Base-by-base conservation (phyloP, 1,140 invertebrate genomes). In the Papilio machaon region DNA sequence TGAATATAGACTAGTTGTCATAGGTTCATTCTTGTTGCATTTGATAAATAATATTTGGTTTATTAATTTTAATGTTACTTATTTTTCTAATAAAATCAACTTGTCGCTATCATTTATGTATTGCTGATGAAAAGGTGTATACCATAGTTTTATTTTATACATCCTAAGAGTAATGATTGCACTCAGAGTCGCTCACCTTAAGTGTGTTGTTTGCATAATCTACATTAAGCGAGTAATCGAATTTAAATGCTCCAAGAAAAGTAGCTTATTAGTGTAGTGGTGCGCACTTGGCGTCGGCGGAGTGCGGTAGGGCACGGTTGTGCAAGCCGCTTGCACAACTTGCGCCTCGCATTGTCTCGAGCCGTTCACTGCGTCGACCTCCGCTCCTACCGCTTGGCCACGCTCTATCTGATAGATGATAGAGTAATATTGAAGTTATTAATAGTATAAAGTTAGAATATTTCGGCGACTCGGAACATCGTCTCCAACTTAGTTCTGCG, bases 351-450 rank as follows among this genome's bases (percentile, higher is more conserved):
- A 94, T 94, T 94, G 93, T 94, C 93, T 93, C 91, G 86, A 87
- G 90, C 93, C 93, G 91, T 89, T 94, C 93, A 94, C 93, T 88
- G 86, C 88, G 87, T 87, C 89, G 92, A 92, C 92, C 92, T 94
- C 91, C 89, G 91, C 78, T 80, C 80, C 83, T 73, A 85, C 85
- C 82, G 82, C 87, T 67, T 79, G 77, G 86, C 85, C 87, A 85
- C 87, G 85, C 86, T 92, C 90, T 90, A 89, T 89, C 85, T 85
- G 86, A 86, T 84, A 86, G 83, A 82, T 81, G 17, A 85, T 81
- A 81, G 80, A 79, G 78, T 81, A 82, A 52, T 73, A 43, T 43
- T 43, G 38, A 43, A 43, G 38, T 43, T 43, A n/a, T n/a, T n/a
- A n/a, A n/a, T n/a, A n/a, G n/a, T n/a, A n/a, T n/a, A n/a, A n/a